Evolutionary conservation across 1,140 invertebrate genomes (phyloP).

Genomic region (Habropoda laboriosa): DNA sequence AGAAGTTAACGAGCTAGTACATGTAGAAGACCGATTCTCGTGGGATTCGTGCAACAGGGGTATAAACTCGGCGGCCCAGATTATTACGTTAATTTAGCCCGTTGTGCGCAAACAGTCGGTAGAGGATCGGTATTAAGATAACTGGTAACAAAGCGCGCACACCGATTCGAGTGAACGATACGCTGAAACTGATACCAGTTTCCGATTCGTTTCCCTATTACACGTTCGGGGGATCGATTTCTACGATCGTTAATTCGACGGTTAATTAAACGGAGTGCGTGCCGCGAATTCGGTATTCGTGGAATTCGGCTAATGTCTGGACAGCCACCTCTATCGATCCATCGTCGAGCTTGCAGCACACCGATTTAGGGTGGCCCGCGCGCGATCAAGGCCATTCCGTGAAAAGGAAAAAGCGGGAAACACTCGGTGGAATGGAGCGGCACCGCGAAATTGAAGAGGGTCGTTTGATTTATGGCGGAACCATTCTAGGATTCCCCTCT

Average conservation of each 20-base stretch:
- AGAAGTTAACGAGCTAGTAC: too few species aligned
- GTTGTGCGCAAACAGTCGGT: too few species aligned
- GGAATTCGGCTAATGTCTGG: constrained; percentile 60
- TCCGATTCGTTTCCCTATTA: too few species aligned
- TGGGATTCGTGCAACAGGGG: too few species aligned
- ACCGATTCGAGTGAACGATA: neutral
- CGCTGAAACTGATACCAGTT: neutral
- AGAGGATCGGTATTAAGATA: too few species aligned
- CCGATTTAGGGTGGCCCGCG: constrained; percentile 47
- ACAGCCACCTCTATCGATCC: constrained; percentile 60
- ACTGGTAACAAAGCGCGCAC: too few species aligned
- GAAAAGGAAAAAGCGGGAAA: constrained; percentile 55
- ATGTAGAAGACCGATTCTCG: too few species aligned
- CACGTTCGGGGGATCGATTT: constrained; percentile 6
- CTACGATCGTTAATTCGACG: neutral
- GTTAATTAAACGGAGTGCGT: constrained; percentile 18
- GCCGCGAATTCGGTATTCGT: constrained; percentile 37
- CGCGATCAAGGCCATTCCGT: constrained; percentile 3
- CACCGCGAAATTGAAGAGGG: constrained; percentile 66
- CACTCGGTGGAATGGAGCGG: constrained; percentile 17
- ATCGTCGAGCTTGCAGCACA: constrained; percentile 30
- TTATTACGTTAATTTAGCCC: too few species aligned
- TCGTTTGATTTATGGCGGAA: constrained; percentile 68
- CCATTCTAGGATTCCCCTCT: constrained; percentile 7
- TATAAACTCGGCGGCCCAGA: too few species aligned